Evolutionary conservation across 2,888 invertebrate genomes (phyloP).

Genomic region (Leptothorax acervorum): DNA sequence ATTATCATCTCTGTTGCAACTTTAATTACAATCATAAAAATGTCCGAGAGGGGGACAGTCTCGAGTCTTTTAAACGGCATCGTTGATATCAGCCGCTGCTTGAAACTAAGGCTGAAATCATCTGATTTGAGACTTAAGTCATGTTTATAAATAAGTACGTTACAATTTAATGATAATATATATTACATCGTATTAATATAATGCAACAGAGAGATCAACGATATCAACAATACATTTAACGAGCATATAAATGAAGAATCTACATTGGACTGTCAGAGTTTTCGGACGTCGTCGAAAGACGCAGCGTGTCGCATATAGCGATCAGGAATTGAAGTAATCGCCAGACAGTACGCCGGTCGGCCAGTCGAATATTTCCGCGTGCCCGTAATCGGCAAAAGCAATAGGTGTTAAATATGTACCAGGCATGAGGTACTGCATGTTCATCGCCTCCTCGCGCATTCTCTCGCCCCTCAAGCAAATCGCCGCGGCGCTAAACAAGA

Average conservation of each 20-base stretch:
- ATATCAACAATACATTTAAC: neutral
- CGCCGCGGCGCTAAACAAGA: conserved; percentile 97
- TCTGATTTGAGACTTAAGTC: neutral
- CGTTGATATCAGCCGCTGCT: neutral
- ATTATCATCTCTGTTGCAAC: neutral
- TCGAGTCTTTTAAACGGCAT: neutral
- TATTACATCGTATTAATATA: neutral
- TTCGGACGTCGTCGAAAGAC: neutral
- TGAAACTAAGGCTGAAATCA: neutral
- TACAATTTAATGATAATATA: neutral
- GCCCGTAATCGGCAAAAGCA: conserved; percentile 64
- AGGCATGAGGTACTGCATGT: conserved; percentile 99
- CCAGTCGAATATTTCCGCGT: conserved; percentile 27
- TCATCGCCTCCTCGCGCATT: conserved; percentile 97
- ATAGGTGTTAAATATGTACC: conserved; percentile 87
- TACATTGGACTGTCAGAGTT: neutral
- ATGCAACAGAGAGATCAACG: neutral
- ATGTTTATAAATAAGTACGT: neutral
- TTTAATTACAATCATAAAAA: neutral
- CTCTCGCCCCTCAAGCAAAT: conserved; percentile 97
- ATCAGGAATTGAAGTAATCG: neutral
- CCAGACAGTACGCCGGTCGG: neutral
- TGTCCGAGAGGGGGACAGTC: neutral
- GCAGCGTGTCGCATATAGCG: neutral
- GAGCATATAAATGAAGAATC: neutral